These are phyloP conservation scores for Cylindroiulus punctatus DNA, from an alignment of 2,888 invertebrate genomes.

Conservation along the genomic window DNA sequence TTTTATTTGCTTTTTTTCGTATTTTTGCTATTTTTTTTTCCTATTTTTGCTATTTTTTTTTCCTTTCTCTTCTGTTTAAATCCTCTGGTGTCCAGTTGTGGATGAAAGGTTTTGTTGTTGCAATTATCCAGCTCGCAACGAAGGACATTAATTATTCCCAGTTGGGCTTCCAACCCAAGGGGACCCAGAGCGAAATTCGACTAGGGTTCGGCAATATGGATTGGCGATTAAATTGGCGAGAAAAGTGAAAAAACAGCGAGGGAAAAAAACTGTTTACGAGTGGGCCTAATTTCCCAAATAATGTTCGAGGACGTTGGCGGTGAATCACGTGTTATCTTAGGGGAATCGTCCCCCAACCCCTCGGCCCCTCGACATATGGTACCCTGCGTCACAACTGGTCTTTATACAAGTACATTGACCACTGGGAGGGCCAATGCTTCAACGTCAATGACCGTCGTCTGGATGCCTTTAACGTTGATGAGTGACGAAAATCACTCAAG, in stretches of 20 bases:
- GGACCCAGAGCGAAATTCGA: not conserved
- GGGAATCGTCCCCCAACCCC: not conserved
- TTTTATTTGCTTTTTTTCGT: too few species aligned
- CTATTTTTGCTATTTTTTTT: too few species aligned
- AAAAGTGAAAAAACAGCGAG: not conserved
- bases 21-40: too few species aligned
- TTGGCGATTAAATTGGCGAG: conserved; percentile 3
- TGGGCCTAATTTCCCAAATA: not conserved
- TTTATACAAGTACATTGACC: not conserved
- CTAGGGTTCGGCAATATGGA: not conserved
- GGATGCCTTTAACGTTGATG: not conserved
- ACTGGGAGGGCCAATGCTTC: not conserved
- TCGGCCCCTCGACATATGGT: not conserved
- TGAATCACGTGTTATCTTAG: not conserved
- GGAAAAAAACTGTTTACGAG: not conserved
- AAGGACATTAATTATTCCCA: conserved; percentile 35
- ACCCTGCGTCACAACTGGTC: not conserved
- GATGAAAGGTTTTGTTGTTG: conserved; percentile 34
- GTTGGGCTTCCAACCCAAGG: not conserved
- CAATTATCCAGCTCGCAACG: not conserved
- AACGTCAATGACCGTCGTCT: not conserved
- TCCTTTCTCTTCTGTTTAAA: too few species aligned
- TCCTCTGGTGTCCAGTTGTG: conserved; percentile 20
- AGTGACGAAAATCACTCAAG: not conserved
- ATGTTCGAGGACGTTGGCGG: not conserved